Evolutionary conservation across 2,797 vertebrate species (phyloP), one percentile per base, ranked within the genome.

Genomic region (Coregonus ussuriensis): DNA sequence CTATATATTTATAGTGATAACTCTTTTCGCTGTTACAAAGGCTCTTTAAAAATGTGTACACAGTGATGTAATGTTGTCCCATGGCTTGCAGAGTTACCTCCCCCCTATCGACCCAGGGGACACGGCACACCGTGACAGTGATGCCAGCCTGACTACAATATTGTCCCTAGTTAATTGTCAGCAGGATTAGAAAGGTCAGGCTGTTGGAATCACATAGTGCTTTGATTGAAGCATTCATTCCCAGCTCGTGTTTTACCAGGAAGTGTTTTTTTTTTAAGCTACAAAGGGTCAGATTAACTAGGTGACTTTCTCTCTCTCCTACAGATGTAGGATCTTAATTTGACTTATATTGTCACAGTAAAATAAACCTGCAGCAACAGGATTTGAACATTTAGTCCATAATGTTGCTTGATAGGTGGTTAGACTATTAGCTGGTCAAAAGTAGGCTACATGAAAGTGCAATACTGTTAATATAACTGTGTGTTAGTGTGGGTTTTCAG

Each of bases 151-250:
- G 63, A 73, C 35, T 59, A 18, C 62, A 29, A 59, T 16, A 31
- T 62, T 72, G 54, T 74, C 33, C 69, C 75, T 75, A 53, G 16
- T 75, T 77, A 77, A 80, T 69, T 77, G 74, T 71, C 71, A 77
- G 67, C 66, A 75, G 78, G 53, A 71, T 52, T 54, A 52, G 70
- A 77, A 77, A 80, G 74, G 78, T 77, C 74, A 75, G 62, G n/a
- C n/a, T 66, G 21, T 62, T 69, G 54, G 31, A 68, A 69, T 62
- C 67, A 71, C 69, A 75, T 65, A 37, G 80, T 52, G 66, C 35
- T 79, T 59, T 70, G 72, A 79, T 29, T 69, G 72, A 78, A 79
- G 53, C 77, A 7, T 65, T 37, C 25, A 52, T 25, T 11, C 63
- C 71, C 63, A 33, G 66, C 31, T 33, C 33, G 29, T 68, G 66